Base-by-base conservation (phyloP, 2,888 invertebrate species). In the Nymphalis urticae region DNA sequence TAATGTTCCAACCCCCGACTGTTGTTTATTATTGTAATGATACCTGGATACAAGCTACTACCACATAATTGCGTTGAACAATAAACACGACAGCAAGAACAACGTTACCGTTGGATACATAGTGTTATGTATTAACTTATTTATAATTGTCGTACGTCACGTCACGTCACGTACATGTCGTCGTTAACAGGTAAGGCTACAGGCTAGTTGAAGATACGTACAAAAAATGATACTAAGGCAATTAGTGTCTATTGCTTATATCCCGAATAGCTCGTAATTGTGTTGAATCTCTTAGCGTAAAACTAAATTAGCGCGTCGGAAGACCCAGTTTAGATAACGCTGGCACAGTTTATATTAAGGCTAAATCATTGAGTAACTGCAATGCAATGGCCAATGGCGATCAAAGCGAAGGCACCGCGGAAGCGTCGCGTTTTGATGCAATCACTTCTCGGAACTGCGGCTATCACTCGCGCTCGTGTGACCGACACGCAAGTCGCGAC, bases 361-460 rank as follows among this genome's bases (percentile, higher is more conserved):
- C 70, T 69, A 68, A 68, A 70, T 68, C 68, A 72, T 72, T 70
- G 62, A 65, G 58, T 70, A 59, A 72, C 61, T 72, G 68, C 70
- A 72, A 7, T 69, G 71, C 66, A 69, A 58, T 58, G 42, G 61
- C 54, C 66, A 69, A 58, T 58, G 42, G 61, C 54, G 67, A 73
- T 73, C 73, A 73, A 73, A 71, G 69, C 61, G 65, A 48, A 61
- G 59, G 69, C 67, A 75, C 75, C 74, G 74, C 76, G 82, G 82
- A 83, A 83, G 82, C 74, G 76, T 76, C 76, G 80, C 74, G 76
- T 80, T 85, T 82, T 85, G 83, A 74, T 82, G 84, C 85, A 82
- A 85, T 82, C 80, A 80, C 71, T 89, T 89, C 90, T 84, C 76
- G 79, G 89, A 89, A 89, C 78, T 75, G 71, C 70, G 73, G 79